Conservation (phyloP, 1,140 invertebrate genomes). For the Caerostris extrusa region DNA sequence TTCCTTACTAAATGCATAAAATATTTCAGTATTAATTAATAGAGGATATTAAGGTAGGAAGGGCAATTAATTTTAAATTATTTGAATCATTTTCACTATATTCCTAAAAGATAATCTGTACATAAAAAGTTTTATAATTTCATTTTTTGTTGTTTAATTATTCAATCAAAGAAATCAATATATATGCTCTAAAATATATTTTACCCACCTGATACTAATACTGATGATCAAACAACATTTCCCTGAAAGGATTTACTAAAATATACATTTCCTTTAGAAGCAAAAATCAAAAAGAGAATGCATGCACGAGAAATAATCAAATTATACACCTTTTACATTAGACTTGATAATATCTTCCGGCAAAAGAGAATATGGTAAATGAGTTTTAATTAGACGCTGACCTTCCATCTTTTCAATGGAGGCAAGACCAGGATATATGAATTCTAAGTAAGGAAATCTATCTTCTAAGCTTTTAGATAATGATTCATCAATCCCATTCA, state of each 20-base stretch:
- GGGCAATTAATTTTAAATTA: too few species aligned
- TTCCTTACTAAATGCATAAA: too few species aligned
- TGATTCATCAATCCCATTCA: conserved; percentile 81
- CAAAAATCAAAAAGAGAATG: neutral
- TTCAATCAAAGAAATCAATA: too few species aligned
- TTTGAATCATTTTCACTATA: too few species aligned
- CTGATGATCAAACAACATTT: neutral
- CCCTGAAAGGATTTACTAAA: neutral
- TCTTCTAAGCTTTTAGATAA: conserved; percentile 80
- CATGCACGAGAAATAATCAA: neutral
- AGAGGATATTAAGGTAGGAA: too few species aligned
- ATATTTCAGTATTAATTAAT: too few species aligned
- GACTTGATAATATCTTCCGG: conserved; percentile 79
- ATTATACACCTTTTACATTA: conserved; percentile 61
- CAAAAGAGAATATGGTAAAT: conserved; percentile 82
- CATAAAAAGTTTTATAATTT: too few species aligned
- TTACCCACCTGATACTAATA: too few species aligned
- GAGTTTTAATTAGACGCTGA: conserved; percentile 83
- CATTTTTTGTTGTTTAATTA: too few species aligned
- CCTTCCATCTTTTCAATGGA: conserved; percentile 79
- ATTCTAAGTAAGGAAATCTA: conserved; percentile 83
- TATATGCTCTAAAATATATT: too few species aligned
- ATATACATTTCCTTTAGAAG: neutral
- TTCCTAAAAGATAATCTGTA: too few species aligned
- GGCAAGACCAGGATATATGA: conserved; percentile 82